Base-by-base conservation (phyloP, 1,140 invertebrate genomes). In the Procambarus clarkii region DNA sequence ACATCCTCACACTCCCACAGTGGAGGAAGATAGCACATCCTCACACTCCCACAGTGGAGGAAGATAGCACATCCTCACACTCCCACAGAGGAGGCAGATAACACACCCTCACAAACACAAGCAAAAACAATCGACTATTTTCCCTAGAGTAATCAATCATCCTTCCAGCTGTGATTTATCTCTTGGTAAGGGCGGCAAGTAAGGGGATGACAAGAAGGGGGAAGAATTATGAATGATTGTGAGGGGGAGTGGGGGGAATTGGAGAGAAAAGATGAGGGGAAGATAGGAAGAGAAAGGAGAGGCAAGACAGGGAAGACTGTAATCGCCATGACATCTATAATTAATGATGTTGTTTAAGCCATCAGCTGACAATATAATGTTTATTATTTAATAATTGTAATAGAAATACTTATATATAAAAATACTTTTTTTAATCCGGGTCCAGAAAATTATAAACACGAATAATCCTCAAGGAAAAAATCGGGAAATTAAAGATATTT, bases 151-250 rank as follows among this genome's bases (percentile, higher is more conserved):
- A n/a, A 74, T 74, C 69, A 24, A 74, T 74, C 69, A 74, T 74
- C n/a, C n/a, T 74, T 24, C 69, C 69, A 74, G 69, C 69, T 74
- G 69, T 74, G 69, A 74, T 74, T 74, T 74, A 74, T 74, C 69
- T 74, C 69, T 74, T 11, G 34, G 24, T 74, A 74, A 74, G 69
- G 69, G n/a, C 4, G 24, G 69, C 69, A 34, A 34, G 69, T 34
- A n/a, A 74, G 69, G 69, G n/a, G 34, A 74, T 1, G 34, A n/a
- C 24, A 34, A n/a, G 24, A 34, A 7, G 69, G 69, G 34, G 34
- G 34, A 21, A 21, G n/a, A 74, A 74, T 34, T 34, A 74, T 34
- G 69, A n/a, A 74, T 74, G 69, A 44, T 34, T 24, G 69, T 74
- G 69, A 11, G 5, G 69, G 18, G 64, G 13, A 13, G 50, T 1